Evolutionary conservation across 2,888 invertebrate genomes (phyloP).

Genomic region (Erannis defoliaria): DNA sequence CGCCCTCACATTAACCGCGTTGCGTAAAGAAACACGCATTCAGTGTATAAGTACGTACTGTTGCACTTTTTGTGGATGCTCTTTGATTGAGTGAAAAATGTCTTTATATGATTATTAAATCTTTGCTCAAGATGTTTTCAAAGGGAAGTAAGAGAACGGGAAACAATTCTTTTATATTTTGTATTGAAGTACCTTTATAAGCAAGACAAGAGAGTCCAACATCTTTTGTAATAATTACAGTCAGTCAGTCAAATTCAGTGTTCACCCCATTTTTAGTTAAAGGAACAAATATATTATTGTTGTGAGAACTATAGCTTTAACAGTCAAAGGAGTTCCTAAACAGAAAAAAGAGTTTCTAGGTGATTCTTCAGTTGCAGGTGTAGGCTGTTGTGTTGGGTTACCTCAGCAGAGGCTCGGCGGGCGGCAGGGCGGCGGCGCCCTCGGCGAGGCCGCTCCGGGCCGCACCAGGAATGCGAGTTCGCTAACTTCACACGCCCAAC

Average conservation of each 20-base stretch:
- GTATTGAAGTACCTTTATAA: too few species aligned
- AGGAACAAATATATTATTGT: too few species aligned
- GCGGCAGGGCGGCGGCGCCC: constrained; percentile 44
- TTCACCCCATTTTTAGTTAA: too few species aligned
- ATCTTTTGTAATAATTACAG: too few species aligned
- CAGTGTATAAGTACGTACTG: constrained; percentile 49
- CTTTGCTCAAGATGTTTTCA: too few species aligned
- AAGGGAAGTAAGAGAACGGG: too few species aligned
- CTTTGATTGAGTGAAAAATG: constrained; percentile 37
- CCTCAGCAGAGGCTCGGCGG: not conserved
- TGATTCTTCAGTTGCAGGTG: not conserved
- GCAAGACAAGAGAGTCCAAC: too few species aligned
- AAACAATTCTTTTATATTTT: too few species aligned
- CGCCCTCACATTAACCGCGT: constrained; percentile 60
- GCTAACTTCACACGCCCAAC: constrained; percentile 80
- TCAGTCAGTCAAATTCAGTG: too few species aligned
- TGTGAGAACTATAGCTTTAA: too few species aligned
- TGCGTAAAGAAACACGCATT: constrained; percentile 60
- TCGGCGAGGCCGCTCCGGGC: constrained; percentile 43
- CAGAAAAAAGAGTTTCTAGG: too few species aligned
- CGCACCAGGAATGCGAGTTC: constrained; percentile 72
- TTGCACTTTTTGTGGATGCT: constrained; percentile 62
- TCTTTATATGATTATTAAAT: constrained; percentile 25
- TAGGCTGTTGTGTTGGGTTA: not conserved
- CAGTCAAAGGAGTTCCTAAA: too few species aligned